Evolutionary conservation across 2,888 invertebrate genomes (phyloP), one percentile per base, ranked within the genome.

Genomic region (Heterodera filipjevi): DNA sequence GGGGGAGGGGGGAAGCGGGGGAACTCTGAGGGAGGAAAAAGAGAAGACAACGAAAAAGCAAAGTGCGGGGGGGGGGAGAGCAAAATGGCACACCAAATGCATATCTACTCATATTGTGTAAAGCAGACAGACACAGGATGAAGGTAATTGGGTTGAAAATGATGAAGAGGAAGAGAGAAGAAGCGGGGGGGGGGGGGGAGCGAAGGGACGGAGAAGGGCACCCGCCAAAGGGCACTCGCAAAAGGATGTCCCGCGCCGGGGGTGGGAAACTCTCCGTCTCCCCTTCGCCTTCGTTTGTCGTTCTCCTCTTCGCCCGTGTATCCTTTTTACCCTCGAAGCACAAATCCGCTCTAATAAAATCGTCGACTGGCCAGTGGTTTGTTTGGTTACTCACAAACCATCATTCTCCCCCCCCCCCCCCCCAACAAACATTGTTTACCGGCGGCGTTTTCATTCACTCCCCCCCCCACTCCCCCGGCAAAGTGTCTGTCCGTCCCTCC

Each of bases 101-200:
- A 59, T 16, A 59, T n/a, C n/a, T 22, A n/a, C 59, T n/a, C 59
- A 59, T 27, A 59, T 59, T 49, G 19, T 49, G 14, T 49, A 19
- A 49, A 49, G 49, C 49, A 27, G 59, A 59, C 27, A 27, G 59
- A 27, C 19, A 59, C 2, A 3, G 27, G 22, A 22, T 59, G 59
- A 27, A n/a, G n/a, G 59, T 59, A 59, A 59, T 59, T 59, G 59
- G 59, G 59, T 27, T n/a, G 59, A 59, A 59, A 59, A 59, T 35
- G 68, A 68, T 68, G 68, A 14, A 32, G 68, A n/a, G 33, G 35
- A 33, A 16, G 33, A 8, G 16, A 16, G 12, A 68, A 68, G 33
- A 33, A 22, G 33, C 16, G 33, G 33, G 33, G 6, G 1, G 2
- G 22, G 32, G 68, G 35, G n/a, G 66, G 66, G 3, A 66, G 14